These are phyloP conservation scores for Lepus townsendii DNA, from an alignment of 2,797 vertebrate species.

Conservation along the genomic window DNA sequence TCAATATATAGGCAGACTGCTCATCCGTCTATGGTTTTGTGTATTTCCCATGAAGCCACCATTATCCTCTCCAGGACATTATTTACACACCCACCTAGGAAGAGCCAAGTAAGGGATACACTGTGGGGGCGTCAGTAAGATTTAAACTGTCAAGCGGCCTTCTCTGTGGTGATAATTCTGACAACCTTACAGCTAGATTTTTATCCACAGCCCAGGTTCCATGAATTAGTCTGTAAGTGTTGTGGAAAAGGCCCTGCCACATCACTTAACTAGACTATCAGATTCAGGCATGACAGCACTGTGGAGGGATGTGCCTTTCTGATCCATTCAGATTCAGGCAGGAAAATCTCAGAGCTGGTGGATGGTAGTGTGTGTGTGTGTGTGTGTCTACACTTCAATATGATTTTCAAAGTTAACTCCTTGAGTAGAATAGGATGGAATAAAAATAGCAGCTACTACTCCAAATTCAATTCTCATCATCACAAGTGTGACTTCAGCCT, in stretches of 20 bases:
- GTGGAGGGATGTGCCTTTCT: neutral
- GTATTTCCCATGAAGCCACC: neutral
- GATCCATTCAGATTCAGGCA: constrained; percentile 52
- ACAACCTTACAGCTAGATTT: neutral
- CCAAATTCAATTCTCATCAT: constrained; percentile 74
- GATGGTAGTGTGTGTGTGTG: rapidly evolving
- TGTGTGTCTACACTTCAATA: neutral
- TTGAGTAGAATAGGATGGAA: constrained; percentile 64
- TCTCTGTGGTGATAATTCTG: neutral
- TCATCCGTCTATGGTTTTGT: neutral
- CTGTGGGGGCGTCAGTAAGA: neutral
- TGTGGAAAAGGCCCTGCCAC: neutral
- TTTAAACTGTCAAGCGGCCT: neutral
- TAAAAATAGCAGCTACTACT: constrained; percentile 44
- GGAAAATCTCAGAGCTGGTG: constrained; percentile 55
- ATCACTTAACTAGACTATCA: neutral
- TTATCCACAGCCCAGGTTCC: neutral
- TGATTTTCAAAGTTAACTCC: constrained; percentile 66
- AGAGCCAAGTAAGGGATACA: neutral
- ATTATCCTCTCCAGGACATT: neutral
- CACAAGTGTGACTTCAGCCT: neutral
- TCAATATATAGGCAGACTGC: constrained; percentile 24
- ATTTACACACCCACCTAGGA: neutral
- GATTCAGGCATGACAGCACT: constrained; percentile 41
- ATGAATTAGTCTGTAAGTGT: neutral